phyloP scores from a whole-genome alignment of 2,113 vertebrate genomes.

The Embiotoca jacksoni region DNA sequence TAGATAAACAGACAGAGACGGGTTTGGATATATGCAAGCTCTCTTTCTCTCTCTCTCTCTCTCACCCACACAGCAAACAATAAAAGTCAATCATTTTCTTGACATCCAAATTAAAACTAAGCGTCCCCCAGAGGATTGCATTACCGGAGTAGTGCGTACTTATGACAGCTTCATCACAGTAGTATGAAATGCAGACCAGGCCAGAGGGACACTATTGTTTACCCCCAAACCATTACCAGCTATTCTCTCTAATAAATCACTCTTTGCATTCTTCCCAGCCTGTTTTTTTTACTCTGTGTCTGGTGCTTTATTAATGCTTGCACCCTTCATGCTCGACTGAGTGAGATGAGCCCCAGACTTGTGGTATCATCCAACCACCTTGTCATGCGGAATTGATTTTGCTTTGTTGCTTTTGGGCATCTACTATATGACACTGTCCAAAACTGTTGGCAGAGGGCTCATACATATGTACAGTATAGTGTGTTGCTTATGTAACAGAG shows the following conservation, averaged over 20 bases:
- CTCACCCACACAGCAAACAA: slow-evolving; percentile 40
- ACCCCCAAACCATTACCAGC: slow-evolving; percentile 71
- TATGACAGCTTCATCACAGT: slow-evolving; percentile 80
- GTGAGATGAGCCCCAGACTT: slow-evolving; percentile 63
- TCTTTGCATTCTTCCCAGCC: slow-evolving; percentile 50
- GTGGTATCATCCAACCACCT: slow-evolving; percentile 65
- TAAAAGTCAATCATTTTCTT: slow-evolving; percentile 77
- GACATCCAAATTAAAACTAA: slow-evolving; percentile 81
- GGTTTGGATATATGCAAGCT: slow-evolving; percentile 22
- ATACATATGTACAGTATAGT: slow-evolving; percentile 13
- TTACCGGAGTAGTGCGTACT: slow-evolving; percentile 58
- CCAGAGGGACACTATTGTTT: slow-evolving; percentile 75
- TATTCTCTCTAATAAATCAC: slow-evolving; percentile 73
- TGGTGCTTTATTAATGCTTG: slow-evolving; percentile 74
- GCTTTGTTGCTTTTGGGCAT: slow-evolving; percentile 65
- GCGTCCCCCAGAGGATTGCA: slow-evolving; percentile 66
- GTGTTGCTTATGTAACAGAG: not conserved
- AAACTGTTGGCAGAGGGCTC: slow-evolving; percentile 29
- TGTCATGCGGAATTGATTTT: slow-evolving; percentile 69
- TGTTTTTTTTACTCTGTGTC: slow-evolving; percentile 48
- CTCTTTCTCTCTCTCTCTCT: not conserved
- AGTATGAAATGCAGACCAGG: slow-evolving; percentile 75
- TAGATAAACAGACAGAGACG: slow-evolving; percentile 24
- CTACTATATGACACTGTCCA: slow-evolving; percentile 40
- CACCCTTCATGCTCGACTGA: slow-evolving; percentile 75